phyloP scores from a whole-genome alignment of 1,140 invertebrate species.

The Aporrectodea caliginosa region DNA sequence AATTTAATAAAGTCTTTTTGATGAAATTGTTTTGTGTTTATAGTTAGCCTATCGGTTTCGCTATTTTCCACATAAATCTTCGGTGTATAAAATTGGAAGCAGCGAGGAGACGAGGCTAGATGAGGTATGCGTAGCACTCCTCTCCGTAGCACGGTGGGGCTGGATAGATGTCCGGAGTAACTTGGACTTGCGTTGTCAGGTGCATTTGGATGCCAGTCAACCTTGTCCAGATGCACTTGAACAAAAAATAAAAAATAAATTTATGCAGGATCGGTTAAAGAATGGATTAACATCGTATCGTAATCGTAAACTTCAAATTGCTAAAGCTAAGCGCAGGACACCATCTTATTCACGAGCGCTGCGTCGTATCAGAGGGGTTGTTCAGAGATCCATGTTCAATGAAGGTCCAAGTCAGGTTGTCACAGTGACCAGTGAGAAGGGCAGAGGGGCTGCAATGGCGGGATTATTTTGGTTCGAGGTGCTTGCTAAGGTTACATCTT shows the following conservation, averaged over 20 bases:
- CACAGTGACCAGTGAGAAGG: not conserved
- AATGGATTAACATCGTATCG: not conserved
- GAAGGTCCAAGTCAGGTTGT: not conserved
- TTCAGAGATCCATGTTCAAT: not conserved
- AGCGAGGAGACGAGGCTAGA: no score
- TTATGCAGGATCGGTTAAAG: not conserved
- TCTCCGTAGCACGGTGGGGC: constrained; percentile 43
- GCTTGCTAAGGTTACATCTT: no score
- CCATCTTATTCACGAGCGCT: not conserved
- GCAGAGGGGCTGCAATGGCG: no score
- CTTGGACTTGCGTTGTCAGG: constrained; percentile 45
- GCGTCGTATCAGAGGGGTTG: not conserved
- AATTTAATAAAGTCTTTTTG: no score
- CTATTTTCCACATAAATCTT: no score
- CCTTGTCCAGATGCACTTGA: not conserved
- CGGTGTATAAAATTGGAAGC: no score
- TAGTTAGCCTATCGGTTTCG: no score
- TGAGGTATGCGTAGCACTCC: constrained; percentile 41
- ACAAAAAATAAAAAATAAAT: not conserved
- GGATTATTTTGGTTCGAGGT: no score
- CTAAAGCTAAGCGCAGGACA: not conserved
- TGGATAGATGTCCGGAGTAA: constrained; percentile 46
- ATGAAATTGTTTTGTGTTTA: no score
- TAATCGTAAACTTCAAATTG: not conserved
- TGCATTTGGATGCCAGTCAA: constrained; percentile 37